Evolutionary conservation across 2,888 invertebrate species (phyloP), one percentile per base, ranked within the genome.

Genomic region (Polydrusus cervinus): DNA sequence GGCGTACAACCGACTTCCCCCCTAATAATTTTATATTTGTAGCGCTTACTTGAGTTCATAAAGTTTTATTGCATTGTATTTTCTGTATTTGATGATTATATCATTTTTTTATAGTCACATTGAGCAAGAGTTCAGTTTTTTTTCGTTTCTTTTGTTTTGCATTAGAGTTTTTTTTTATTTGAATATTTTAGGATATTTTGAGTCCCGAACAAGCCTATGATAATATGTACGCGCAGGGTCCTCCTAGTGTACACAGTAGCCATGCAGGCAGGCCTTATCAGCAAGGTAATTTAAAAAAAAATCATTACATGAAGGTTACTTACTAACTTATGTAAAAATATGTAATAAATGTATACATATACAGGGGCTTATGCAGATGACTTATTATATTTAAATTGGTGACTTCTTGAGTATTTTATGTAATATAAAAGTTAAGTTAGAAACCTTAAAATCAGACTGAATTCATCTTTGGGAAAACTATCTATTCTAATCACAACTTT

Each of bases 141-240:
- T 83, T 84, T 81, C 82, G 83, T 81, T 83, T n/a, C 1, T 84
- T 85, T 79, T 75, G 30, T 71, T 78, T 76, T 83, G 81, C 83
- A 84, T 86, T 84, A 78, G 81, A 83, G 81, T 82, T 55, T 60
- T 87, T 87, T 82, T 75, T 84, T 81, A 83, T 84, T 86, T 85
- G 79, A 81, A 82, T 80, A 83, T 87, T 87, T 81, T 92, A 96
- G 95, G 97, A 96, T 88, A 95, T 95, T 93, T 92, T 95, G 88
- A 94, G 93, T 86, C 94, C 95, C 84, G 97, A 97, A 88, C 96
- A 96, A 89, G 93, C 95, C 85, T 97, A 96, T 90, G 97, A 97
- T 87, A 95, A 95, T 88, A 92, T 96, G 90, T 97, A 97, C 89
- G 94, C 94, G 86, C 96, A 96, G 88, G 94, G 96, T 86, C 95